Evolutionary conservation across 2,797 vertebrate species (phyloP).

Genomic region (Cyclura pinguis): DNA sequence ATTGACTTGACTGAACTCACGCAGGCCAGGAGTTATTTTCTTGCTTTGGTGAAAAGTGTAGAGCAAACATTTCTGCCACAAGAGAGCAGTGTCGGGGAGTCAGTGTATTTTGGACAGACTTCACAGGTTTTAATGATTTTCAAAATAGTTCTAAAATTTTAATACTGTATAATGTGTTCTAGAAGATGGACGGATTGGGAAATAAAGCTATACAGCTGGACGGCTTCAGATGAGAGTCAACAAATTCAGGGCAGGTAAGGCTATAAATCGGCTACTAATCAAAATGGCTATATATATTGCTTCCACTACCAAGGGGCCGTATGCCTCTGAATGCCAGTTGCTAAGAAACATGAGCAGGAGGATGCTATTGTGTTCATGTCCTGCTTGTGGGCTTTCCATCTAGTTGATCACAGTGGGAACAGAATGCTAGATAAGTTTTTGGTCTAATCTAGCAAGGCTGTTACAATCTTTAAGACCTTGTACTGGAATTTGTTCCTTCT

Average conservation of each 20-base stretch:
- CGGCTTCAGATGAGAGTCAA: background rate
- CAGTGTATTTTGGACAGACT: background rate
- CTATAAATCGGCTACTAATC: background rate
- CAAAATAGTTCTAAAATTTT: conserved; percentile 30
- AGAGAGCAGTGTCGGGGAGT: conserved; percentile 74
- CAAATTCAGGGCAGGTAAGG: background rate
- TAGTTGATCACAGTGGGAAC: background rate
- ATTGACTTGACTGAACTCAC: background rate
- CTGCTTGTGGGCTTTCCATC: too few relatives aligned
- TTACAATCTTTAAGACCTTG: conserved; percentile 40
- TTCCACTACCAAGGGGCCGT: background rate
- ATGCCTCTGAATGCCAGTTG: background rate
- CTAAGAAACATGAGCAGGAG: background rate
- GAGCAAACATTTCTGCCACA: conserved; percentile 59
- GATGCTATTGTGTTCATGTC: too few relatives aligned
- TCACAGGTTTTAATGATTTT: conserved; percentile 13
- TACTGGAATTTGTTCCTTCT: conserved; percentile 30
- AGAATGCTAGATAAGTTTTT: background rate
- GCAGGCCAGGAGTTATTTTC: background rate
- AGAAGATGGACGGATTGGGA: conserved; percentile 34
- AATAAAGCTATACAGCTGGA: conserved; percentile 40
- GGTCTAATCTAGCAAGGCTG: background rate
- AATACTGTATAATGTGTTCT: conserved; percentile 29
- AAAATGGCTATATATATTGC: background rate
- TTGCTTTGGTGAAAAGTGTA: fast-evolving